Conservation (phyloP, 2,888 invertebrate genomes). For the Eilema griseolum region DNA sequence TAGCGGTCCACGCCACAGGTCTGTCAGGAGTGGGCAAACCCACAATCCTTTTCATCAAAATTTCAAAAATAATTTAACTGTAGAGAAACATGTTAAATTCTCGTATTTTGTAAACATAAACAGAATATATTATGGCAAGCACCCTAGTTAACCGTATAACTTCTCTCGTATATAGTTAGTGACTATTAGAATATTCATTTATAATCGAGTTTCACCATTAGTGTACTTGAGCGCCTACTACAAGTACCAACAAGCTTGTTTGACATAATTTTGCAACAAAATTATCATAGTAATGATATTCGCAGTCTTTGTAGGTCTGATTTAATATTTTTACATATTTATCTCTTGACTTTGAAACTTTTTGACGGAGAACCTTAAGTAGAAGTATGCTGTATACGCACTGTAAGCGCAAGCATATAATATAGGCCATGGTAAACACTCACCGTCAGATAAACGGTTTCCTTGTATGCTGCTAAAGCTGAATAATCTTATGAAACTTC, state of each 20-base stretch:
- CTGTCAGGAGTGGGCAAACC: too few species aligned
- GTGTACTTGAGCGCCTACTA: constrained; percentile 22
- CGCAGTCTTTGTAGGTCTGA: background rate
- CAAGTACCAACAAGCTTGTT: constrained; percentile 18
- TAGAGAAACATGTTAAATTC: constrained; percentile 4
- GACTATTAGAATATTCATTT: constrained; percentile 56
- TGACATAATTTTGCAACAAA: constrained; percentile 22
- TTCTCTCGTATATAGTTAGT: constrained; percentile 12
- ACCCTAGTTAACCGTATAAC: constrained; percentile 7
- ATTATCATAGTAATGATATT: constrained; percentile 4
- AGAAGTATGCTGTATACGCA: too few species aligned
- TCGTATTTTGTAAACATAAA: background rate
- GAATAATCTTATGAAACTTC: too few species aligned
- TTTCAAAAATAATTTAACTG: background rate
- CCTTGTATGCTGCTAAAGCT: too few species aligned
- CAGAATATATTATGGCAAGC: constrained; percentile 14
- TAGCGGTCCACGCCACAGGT: too few species aligned
- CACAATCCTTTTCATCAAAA: background rate
- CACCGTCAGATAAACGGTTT: too few species aligned
- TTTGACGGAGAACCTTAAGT: background rate
- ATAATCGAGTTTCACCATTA: constrained; percentile 46
- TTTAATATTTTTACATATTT: background rate
- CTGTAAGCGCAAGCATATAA: too few species aligned
- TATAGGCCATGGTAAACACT: too few species aligned
- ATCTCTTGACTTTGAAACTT: background rate